These are phyloP conservation scores for Parauchenoglanis punctatus DNA, from an alignment of 2,797 vertebrate genomes.

Conservation along the genomic window DNA sequence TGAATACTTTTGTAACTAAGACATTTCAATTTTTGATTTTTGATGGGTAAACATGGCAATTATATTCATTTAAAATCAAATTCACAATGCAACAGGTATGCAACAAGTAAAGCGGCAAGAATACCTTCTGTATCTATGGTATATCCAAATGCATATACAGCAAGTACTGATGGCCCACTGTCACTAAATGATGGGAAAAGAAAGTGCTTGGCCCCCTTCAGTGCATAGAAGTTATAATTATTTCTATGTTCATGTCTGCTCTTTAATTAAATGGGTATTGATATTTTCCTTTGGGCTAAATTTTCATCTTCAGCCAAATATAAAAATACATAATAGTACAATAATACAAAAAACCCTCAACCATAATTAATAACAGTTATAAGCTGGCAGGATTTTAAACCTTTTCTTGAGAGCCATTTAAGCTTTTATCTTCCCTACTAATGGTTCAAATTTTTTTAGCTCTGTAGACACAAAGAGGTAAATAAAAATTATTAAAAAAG, in stretches of 20 bases:
- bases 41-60: background rate
- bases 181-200: background rate
- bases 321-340: background rate
- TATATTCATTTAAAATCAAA: background rate
- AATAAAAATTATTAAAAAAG: no score
- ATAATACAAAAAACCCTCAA: background rate
- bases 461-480: background rate
- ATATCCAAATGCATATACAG: background rate
- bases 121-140: background rate
- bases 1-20: no score
- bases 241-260: background rate
- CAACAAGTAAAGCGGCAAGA: background rate
- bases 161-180: background rate
- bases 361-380: slow-evolving; percentile 1
- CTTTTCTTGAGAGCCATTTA: background rate
- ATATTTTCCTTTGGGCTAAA: background rate
- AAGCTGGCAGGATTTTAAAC: background rate
- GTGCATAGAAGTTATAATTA: background rate
- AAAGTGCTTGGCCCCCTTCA: background rate
- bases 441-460: background rate
- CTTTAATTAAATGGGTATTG: background rate
- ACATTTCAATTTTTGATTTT: no score
- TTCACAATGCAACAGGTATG: background rate
- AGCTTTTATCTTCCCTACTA: background rate
- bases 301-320: background rate